Evolutionary conservation across 1,140 invertebrate genomes (phyloP).

Genomic region (Drosophila repleta): DNA sequence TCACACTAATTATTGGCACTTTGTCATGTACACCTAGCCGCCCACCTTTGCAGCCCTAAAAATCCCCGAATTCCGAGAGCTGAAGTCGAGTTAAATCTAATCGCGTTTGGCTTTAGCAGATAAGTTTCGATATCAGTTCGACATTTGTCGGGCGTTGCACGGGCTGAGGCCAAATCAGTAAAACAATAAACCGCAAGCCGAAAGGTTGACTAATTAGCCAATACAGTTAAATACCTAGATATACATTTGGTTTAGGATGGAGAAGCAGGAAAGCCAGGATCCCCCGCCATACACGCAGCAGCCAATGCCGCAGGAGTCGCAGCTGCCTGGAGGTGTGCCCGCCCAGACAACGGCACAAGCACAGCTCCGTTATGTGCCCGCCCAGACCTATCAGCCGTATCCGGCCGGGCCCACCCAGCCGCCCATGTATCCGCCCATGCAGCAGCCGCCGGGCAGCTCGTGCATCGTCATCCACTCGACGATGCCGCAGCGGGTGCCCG

Average conservation of each 20-base stretch:
- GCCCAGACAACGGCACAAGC: conserved; percentile 7
- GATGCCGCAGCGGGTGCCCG: conserved; percentile 24
- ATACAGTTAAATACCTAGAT: neutral
- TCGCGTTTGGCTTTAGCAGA: neutral
- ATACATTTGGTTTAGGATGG: neutral
- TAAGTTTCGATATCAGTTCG: conserved; percentile 2
- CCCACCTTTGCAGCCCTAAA: neutral
- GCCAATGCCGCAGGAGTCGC: neutral
- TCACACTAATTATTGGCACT: neutral
- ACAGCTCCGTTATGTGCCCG: conserved; percentile 20
- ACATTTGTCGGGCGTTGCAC: neutral
- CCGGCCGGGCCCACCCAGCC: conserved; percentile 54
- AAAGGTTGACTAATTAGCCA: neutral
- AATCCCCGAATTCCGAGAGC: conserved; percentile 9
- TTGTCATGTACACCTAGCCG: neutral
- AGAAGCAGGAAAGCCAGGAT: conserved; percentile 80
- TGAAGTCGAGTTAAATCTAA: neutral
- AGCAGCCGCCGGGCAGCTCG: conserved; percentile 12
- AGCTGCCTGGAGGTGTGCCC: neutral
- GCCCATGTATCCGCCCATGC: conserved; percentile 57
- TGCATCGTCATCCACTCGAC: conserved; percentile 84
- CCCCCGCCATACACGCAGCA: conserved; percentile 73
- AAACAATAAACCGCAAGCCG: conserved; percentile 3
- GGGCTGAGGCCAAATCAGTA: neutral
- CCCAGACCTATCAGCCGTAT: conserved; percentile 40